phyloP scores from a whole-genome alignment of 1,140 invertebrate species.

The Drosophila erecta region DNA sequence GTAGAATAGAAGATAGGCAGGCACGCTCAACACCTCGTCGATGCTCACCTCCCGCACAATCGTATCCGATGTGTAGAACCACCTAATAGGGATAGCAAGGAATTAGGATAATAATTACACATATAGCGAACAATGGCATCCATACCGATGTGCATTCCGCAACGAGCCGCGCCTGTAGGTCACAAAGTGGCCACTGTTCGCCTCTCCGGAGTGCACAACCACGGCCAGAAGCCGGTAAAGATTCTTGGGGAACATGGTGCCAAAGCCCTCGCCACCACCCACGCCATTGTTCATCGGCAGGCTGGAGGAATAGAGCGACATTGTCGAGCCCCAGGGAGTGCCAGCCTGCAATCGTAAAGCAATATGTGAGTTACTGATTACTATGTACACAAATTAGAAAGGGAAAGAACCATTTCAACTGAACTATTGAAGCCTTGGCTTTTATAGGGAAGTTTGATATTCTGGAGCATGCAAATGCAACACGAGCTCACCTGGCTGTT shows the following conservation, averaged over 20 bases:
- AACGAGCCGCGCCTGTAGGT: slow-evolving; percentile 92
- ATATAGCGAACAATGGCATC: background rate
- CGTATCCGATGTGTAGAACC: slow-evolving; percentile 89
- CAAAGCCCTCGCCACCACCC: slow-evolving; percentile 69
- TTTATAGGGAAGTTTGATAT: too few relatives aligned
- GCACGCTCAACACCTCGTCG: slow-evolving; percentile 88
- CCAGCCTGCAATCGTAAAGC: slow-evolving; percentile 55
- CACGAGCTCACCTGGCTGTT: slow-evolving; percentile 83
- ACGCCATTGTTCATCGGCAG: slow-evolving; percentile 76
- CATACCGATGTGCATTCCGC: slow-evolving; percentile 86
- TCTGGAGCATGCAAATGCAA: too few relatives aligned
- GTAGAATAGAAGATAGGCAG: slow-evolving; percentile 89
- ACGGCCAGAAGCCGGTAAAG: slow-evolving; percentile 92
- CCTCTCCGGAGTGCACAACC: slow-evolving; percentile 95
- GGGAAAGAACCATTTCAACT: background rate
- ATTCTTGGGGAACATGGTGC: slow-evolving; percentile 83
- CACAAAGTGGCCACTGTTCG: slow-evolving; percentile 95
- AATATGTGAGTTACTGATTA: background rate
- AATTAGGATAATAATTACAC: background rate
- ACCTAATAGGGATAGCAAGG: slow-evolving; percentile 78
- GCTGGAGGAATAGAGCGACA: slow-evolving; percentile 81
- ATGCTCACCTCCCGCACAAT: slow-evolving; percentile 88
- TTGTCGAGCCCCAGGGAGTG: slow-evolving; percentile 82
- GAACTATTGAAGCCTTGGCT: too few relatives aligned
- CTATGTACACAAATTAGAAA: slow-evolving; percentile 7